Percentiles rank a stretch among this genome's conserved stretches.
Conservation (phyloP, 1,140 invertebrate genomes). For the Pristionchus pacificus region DNA sequence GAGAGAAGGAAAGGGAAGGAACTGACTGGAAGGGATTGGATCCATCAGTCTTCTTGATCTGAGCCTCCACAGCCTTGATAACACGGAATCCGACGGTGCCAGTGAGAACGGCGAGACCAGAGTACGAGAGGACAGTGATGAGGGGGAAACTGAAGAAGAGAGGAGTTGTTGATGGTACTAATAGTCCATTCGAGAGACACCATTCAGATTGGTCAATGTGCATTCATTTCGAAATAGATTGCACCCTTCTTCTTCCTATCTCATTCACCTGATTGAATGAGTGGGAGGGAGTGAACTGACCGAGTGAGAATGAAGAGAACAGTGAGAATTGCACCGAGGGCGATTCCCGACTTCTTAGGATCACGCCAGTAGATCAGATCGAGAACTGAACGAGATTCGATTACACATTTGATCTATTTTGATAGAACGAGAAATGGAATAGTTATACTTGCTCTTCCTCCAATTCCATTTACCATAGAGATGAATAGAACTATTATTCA, state of each 20-base stretch:
- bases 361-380: constrained; percentile 94
- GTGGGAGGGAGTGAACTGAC: constrained; percentile 60
- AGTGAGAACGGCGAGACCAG: constrained; percentile 75
- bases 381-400: constrained; percentile 72
- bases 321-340: constrained; percentile 78
- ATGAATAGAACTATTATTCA: no score
- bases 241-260: no score
- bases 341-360: constrained; percentile 84
- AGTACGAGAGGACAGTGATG: constrained; percentile 87
- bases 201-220: no score
- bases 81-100: constrained; percentile 83
- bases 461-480: no score
- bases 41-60: constrained; percentile 90
- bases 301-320: constrained; percentile 84
- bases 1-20: constrained; percentile 1
- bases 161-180: constrained; percentile 76
- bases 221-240: no score
- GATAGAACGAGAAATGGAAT: neutral
- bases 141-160: constrained; percentile 88
- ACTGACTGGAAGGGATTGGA: constrained; percentile 94
- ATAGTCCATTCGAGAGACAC: constrained; percentile 81
- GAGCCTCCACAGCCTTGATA: constrained; percentile 89
- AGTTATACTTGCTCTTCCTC: neutral
- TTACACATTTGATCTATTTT: neutral
- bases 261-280: no score